Evolutionary conservation across 2,888 invertebrate species (phyloP).

Genomic region (Ectemnius cavifrons): DNA sequence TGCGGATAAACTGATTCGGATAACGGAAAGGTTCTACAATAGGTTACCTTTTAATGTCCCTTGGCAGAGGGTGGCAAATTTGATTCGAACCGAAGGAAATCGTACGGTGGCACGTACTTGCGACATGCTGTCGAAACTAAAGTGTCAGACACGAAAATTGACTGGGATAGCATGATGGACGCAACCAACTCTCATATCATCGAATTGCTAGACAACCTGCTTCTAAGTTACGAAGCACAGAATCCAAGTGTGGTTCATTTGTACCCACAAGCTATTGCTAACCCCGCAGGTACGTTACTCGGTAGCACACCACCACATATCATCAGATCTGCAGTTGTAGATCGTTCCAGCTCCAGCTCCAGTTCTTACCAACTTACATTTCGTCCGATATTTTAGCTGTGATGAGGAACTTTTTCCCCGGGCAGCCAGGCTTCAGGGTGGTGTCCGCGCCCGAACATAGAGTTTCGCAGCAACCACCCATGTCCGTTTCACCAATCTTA

Average conservation of each 20-base stretch:
- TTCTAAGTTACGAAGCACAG: constrained; percentile 83
- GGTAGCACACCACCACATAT: background rate
- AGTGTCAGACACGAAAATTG: constrained; percentile 78
- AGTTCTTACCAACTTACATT: constrained; percentile 1
- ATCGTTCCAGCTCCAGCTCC: background rate
- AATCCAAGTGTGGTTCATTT: constrained; percentile 80
- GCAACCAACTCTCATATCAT: constrained; percentile 79
- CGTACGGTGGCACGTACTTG: constrained; percentile 71
- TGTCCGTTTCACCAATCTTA: constrained; percentile 73
- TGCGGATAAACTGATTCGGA: no score
- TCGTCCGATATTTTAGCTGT: constrained; percentile 61
- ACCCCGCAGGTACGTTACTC: constrained; percentile 69
- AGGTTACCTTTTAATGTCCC: no score
- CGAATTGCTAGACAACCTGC: constrained; percentile 82
- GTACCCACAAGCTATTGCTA: constrained; percentile 78
- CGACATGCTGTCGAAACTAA: constrained; percentile 70
- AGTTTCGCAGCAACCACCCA: constrained; percentile 77
- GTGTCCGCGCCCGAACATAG: constrained; percentile 76
- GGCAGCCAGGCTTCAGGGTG: constrained; percentile 77
- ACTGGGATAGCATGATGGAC: constrained; percentile 83
- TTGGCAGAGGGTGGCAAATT: constrained; percentile 69
- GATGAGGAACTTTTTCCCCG: constrained; percentile 76
- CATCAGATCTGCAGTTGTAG: background rate
- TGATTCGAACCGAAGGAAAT: constrained; percentile 69
- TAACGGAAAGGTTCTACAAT: no score